Conservation (phyloP, 2,888 invertebrate species). For the Bombylius major region DNA sequence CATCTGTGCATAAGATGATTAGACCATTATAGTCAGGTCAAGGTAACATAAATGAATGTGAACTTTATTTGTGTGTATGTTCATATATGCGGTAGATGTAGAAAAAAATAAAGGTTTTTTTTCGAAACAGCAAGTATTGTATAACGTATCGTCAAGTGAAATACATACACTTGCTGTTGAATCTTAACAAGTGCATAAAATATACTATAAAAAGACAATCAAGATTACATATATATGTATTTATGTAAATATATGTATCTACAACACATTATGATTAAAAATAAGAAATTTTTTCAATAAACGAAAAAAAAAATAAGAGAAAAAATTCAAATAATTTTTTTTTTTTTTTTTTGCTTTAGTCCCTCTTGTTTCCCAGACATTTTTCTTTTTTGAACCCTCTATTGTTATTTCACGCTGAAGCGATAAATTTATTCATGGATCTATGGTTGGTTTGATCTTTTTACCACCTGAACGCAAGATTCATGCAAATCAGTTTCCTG, state of each 20-base stretch:
- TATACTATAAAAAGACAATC: too few species aligned
- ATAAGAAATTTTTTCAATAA: too few species aligned
- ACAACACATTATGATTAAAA: neutral
- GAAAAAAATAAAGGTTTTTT: too few species aligned
- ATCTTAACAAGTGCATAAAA: neutral
- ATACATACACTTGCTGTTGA: neutral
- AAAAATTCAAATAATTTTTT: too few species aligned
- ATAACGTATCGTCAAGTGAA: too few species aligned
- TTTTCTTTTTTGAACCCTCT: neutral
- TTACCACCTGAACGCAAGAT: slow-evolving; percentile 2
- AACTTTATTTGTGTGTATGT: neutral
- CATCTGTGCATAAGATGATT: neutral
- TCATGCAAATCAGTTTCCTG: slow-evolving; percentile 11
- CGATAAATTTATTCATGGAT: slow-evolving; percentile 11
- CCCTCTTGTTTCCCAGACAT: slow-evolving; percentile 1
- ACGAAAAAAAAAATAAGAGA: too few species aligned
- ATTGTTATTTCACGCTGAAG: slow-evolving; percentile 1
- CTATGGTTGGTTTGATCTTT: slow-evolving; percentile 8
- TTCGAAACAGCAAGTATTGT: too few species aligned
- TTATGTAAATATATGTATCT: neutral
- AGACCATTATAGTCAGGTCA: neutral
- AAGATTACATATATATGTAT: neutral
- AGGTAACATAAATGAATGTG: neutral
- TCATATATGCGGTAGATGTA: neutral
- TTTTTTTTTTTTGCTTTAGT: neutral